Evolutionary conservation across 2,888 invertebrate species (phyloP).

Genomic region (Trachelus iudaicus): DNA sequence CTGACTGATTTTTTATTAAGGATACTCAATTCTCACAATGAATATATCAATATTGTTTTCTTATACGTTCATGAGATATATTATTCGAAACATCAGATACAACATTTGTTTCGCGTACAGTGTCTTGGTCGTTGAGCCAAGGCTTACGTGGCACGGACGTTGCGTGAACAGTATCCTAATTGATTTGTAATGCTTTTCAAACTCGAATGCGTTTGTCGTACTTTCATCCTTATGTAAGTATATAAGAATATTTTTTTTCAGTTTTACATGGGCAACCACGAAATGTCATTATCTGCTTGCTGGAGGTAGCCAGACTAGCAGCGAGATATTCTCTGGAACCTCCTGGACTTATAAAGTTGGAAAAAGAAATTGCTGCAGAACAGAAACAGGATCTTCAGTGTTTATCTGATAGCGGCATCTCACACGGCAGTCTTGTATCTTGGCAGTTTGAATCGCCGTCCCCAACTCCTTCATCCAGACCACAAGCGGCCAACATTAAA

Average conservation of each 20-base stretch:
- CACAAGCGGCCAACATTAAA: conserved; percentile 67
- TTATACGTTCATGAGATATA: no score
- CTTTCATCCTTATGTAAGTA: no score
- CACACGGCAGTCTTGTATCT: conserved; percentile 70
- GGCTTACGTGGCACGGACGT: no score
- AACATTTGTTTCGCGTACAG: no score
- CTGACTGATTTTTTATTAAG: no score
- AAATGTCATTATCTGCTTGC: conserved; percentile 84
- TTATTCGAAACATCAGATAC: no score
- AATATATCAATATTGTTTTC: no score
- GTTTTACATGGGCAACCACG: conserved; percentile 87
- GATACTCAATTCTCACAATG: no score
- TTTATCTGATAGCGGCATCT: conserved; percentile 71
- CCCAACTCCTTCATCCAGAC: conserved; percentile 61
- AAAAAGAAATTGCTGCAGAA: conserved; percentile 87
- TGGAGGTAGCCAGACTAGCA: conserved; percentile 87
- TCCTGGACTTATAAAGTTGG: conserved; percentile 83
- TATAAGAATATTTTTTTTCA: conserved; percentile 49
- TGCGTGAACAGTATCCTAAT: no score
- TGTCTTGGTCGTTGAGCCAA: no score
- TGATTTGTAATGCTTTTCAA: no score
- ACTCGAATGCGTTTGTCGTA: no score
- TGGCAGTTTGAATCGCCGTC: conserved; percentile 76
- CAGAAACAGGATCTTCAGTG: conserved; percentile 74
- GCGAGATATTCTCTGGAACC: conserved; percentile 83